Evolutionary conservation across 2,113 vertebrate genomes (phyloP), one percentile per base, ranked within the genome.

Genomic region (Rhinogobius similis): DNA sequence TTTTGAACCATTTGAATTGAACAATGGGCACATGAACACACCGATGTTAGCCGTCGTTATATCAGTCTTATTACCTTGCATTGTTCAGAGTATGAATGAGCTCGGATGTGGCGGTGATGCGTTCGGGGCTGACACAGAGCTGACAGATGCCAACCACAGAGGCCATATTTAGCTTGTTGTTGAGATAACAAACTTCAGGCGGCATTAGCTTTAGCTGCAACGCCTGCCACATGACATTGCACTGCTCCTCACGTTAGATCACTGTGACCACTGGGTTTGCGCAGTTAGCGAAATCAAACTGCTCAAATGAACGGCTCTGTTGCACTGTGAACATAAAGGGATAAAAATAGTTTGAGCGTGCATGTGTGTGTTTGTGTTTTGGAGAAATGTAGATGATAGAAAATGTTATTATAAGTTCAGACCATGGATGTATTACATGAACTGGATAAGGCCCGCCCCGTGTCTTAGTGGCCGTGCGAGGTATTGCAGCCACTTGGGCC

Each of bases 221-320:
- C 55, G 55, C 23, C 55, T 58, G 55, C 55, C 55, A 58, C 55
- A 61, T 61, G 58, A 61, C 58, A 32, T 61, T 38, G 58, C 29
- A 61, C 18, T 4, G 29, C 29, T 61, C 58, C 11, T 61, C 29
- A n/a, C 11, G 20, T 61, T 61, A 61, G 58, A 36, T 38, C 29
- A 12, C 16, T 36, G 27, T 61, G 29, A 61, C 29, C 13, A n/a
- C 18, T n/a, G 16, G 10, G 18, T 32, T 61, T 61, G 29, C 56
- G 32, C 56, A 24, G 4, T 56, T 56, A 27, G 53, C 26, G n/a
- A n/a, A 38, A 4, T 32, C 0, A 61, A 53, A 26, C 64, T 46
- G 53, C 55, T 62, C 20, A 65, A 52, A 27, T 5, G 6, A 65
- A 59, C 11, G 27, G 29, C 23, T 55, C 23, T 5, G 21, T 53